phyloP scores from a whole-genome alignment of 2,113 vertebrate species.

The Corapipo altera region DNA sequence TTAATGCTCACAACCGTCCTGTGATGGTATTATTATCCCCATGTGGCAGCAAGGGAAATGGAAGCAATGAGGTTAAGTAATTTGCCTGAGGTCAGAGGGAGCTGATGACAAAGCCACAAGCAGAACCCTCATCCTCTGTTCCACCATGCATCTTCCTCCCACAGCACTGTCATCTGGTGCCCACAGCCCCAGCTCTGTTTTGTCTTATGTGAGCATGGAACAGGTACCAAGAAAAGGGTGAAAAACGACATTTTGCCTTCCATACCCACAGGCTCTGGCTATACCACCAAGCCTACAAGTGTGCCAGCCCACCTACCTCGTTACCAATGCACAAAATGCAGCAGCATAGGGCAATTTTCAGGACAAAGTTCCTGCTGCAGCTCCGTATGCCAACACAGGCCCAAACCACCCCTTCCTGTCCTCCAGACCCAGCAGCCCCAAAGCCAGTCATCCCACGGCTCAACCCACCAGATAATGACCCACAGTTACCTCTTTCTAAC shows the following conservation, averaged over 20 bases:
- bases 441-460: not conserved
- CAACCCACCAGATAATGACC: not conserved
- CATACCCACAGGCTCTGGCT: not conserved
- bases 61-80: slow-evolving; percentile 45
- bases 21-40: slow-evolving; percentile 43
- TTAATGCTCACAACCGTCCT: slow-evolving; percentile 50
- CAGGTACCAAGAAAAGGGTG: not conserved
- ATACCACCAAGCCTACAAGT: accelerated
- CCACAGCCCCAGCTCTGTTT: not conserved
- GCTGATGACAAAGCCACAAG: not conserved
- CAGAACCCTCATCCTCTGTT: not conserved
- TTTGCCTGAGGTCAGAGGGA: slow-evolving; percentile 41
- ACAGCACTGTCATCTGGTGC: not conserved
- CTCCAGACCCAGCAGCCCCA: not conserved
- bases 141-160: not conserved
- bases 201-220: not conserved
- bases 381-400: not conserved
- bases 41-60: slow-evolving; percentile 46
- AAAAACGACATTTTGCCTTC: not conserved
- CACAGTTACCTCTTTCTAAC: not conserved
- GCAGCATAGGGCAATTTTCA: accelerated
- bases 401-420: not conserved
- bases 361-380: not conserved
- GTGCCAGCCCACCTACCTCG: not conserved
- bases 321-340: not conserved